Percentiles rank a stretch among this genome's conserved stretches.
Evolutionary conservation across 2,113 vertebrate genomes (phyloP).

Genomic region (Cariama cristata): DNA sequence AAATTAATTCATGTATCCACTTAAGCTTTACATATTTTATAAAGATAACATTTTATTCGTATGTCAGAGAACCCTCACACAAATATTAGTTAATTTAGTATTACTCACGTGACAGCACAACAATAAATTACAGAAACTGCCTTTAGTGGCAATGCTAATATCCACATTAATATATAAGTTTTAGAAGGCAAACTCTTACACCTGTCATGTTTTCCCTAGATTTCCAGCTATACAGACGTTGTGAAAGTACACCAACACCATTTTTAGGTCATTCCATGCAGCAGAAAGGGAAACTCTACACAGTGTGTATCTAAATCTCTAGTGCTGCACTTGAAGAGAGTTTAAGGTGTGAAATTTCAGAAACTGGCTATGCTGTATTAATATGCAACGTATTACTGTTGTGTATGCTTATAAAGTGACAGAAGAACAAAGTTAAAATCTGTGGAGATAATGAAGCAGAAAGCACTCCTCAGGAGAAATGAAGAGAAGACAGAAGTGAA

Average conservation of each 20-base stretch:
- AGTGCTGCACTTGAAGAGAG: rapidly evolving
- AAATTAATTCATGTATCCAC: neutral
- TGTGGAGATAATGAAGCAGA: neutral
- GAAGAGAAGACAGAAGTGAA: neutral
- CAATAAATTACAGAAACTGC: neutral
- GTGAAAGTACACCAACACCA: neutral
- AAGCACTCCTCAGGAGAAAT: neutral
- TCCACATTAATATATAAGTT: neutral
- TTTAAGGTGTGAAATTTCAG: neutral
- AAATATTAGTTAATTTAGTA: neutral
- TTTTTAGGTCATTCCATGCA: neutral
- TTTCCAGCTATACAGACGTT: neutral
- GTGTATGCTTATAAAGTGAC: neutral
- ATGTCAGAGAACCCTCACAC: neutral
- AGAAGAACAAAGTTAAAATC: neutral
- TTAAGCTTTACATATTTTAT: neutral
- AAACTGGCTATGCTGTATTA: neutral
- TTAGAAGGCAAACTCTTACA: neutral
- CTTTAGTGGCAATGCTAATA: neutral
- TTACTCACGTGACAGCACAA: neutral
- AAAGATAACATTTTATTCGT: neutral
- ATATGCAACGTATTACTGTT: neutral
- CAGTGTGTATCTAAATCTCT: neutral
- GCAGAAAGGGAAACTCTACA: neutral
- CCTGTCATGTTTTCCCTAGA: neutral